Conservation (phyloP, 2,888 invertebrate genomes). For the Drosophila incognita region DNA sequence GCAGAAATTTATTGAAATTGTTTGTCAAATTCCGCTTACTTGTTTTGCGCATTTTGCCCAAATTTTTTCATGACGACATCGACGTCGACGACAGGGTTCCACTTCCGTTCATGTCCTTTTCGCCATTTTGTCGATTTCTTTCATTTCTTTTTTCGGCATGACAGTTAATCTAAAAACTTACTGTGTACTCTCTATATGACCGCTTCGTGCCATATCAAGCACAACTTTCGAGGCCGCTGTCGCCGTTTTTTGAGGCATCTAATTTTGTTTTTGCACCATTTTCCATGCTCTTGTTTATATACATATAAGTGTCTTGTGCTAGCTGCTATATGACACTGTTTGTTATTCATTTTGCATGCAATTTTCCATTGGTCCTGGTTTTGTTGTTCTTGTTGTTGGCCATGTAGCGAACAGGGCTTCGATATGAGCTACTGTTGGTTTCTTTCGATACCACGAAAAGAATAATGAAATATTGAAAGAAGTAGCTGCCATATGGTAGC, state of each 20-base stretch:
- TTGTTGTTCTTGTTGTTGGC: conserved; percentile 10
- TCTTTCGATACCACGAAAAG: not conserved
- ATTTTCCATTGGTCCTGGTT: conserved; percentile 34
- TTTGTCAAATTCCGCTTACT: conserved; percentile 81
- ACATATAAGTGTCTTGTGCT: conserved; percentile 29
- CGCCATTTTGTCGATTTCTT: conserved; percentile 52
- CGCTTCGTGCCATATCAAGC: conserved; percentile 68
- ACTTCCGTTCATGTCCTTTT: conserved; percentile 67
- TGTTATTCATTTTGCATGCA: conserved; percentile 70
- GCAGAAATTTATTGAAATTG: conserved; percentile 81
- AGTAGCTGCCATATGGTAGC: conserved; percentile 21
- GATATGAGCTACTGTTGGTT: conserved; percentile 21
- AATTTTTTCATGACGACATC: conserved; percentile 29
- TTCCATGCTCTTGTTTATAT: conserved; percentile 12
- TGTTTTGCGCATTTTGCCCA: conserved; percentile 74
- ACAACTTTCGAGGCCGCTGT: conserved; percentile 48
- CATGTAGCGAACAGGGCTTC: conserved; percentile 28
- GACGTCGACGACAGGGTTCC: conserved; percentile 55
- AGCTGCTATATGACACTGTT: conserved; percentile 38
- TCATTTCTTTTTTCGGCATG: conserved; percentile 17
- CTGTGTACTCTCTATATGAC: conserved; percentile 50
- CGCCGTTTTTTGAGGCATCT: conserved; percentile 41
- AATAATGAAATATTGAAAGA: conserved; percentile 33
- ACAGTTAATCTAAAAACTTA: conserved; percentile 75
- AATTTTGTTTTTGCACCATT: conserved; percentile 28